A percentile compares a stretch with the other conserved stretches of the same genome.
Evolutionary conservation across 2,888 invertebrate species (phyloP).

Genomic region (Alsophila aescularia): DNA sequence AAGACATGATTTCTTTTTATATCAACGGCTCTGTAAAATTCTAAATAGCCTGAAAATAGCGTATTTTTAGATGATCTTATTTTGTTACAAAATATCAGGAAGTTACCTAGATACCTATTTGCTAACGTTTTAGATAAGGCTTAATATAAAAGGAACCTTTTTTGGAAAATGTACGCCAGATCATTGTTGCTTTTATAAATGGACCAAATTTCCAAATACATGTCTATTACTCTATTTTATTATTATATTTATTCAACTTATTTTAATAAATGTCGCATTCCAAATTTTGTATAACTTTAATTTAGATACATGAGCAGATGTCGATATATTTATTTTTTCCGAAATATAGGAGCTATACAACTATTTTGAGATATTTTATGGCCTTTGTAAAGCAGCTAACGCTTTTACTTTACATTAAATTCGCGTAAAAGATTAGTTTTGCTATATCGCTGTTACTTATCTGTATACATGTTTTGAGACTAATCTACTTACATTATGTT

Average conservation of each 20-base stretch:
- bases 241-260: slow-evolving; percentile 25
- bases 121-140: slow-evolving; percentile 67
- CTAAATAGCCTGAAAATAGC: slow-evolving; percentile 47
- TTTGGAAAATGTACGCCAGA: slow-evolving; percentile 41
- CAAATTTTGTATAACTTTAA: slow-evolving; percentile 25
- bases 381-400: slow-evolving; percentile 4
- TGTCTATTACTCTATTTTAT: too few relatives aligned
- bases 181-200: slow-evolving; percentile 34
- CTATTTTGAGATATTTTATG: slow-evolving; percentile 8
- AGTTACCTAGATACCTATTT: slow-evolving; percentile 59
- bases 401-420: slow-evolving; percentile 5
- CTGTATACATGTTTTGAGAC: slow-evolving; percentile 34
- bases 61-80: slow-evolving; percentile 82
- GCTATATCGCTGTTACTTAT: too few relatives aligned
- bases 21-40: slow-evolving; percentile 53
- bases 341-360: slow-evolving; percentile 13
- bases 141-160: slow-evolving; percentile 52
- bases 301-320: slow-evolving; percentile 14
- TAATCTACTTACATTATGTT: too few relatives aligned
- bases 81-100: slow-evolving; percentile 71
- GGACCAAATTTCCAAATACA: slow-evolving; percentile 39
- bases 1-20: slow-evolving; percentile 57
- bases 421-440: slow-evolving; percentile 6
- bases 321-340: slow-evolving; percentile 25
- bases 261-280: slow-evolving; percentile 26